Evolutionary conservation across 2,888 invertebrate genomes (phyloP).

Genomic region (Epirrita christyi): DNA sequence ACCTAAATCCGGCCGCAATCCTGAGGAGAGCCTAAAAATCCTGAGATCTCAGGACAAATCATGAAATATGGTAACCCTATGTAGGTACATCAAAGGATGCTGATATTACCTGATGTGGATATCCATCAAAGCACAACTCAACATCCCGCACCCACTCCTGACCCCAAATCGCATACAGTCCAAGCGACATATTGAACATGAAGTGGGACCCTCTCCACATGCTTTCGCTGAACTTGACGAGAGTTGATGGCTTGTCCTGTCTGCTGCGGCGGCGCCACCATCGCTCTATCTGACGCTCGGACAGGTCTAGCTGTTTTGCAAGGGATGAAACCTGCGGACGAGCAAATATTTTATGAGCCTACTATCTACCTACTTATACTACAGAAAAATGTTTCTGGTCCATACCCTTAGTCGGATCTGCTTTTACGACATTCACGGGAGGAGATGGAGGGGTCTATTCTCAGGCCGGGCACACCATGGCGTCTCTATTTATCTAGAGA

Average conservation of each 20-base stretch:
- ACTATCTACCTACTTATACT: not conserved
- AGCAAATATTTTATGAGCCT: not conserved
- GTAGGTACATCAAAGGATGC: too few species aligned
- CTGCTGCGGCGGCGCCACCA: constrained; percentile 94
- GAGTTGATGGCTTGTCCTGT: constrained; percentile 94
- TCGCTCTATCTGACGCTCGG: constrained; percentile 94
- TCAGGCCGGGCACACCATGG: too few species aligned
- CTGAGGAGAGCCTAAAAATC: too few species aligned
- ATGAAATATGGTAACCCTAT: too few species aligned
- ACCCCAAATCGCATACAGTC: constrained; percentile 92
- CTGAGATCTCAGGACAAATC: too few species aligned
- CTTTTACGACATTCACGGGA: too few species aligned
- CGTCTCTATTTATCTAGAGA: too few species aligned
- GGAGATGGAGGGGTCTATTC: too few species aligned
- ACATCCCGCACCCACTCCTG: constrained; percentile 98
- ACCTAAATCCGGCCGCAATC: too few species aligned
- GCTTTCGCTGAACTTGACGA: constrained; percentile 96
- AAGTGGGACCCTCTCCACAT: constrained; percentile 96
- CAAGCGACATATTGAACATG: constrained; percentile 91
- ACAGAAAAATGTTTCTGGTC: too few species aligned
- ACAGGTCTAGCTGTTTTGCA: constrained; percentile 93
- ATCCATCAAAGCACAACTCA: constrained; percentile 92
- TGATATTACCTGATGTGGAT: constrained; percentile 88
- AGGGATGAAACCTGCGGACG: constrained; percentile 61
- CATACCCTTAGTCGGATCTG: too few species aligned